These are phyloP conservation scores for Lagopus muta DNA, from an alignment of 2,113 vertebrate genomes.

Conservation along the genomic window DNA sequence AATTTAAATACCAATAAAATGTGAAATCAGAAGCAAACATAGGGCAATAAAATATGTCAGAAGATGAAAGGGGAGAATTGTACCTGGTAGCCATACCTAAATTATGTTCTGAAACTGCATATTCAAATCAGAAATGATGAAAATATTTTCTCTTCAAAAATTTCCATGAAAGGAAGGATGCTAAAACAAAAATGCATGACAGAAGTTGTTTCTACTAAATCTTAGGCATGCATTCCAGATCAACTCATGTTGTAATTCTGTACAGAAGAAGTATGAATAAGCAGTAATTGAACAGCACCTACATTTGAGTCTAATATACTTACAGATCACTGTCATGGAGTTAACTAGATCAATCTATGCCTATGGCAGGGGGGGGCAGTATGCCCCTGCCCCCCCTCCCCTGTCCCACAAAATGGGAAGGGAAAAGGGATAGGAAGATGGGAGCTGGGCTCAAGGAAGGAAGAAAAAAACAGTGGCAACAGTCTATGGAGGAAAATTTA, in stretches of 20 bases:
- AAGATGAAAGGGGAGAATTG: background rate
- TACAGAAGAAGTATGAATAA: background rate
- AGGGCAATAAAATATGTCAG: background rate
- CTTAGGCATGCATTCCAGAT: background rate
- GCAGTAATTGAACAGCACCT: background rate
- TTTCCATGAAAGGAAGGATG: background rate
- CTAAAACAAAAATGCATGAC: background rate
- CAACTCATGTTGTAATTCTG: background rate
- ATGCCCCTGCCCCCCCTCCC: too few relatives aligned
- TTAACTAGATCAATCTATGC: too few relatives aligned
- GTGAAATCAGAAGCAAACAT: background rate
- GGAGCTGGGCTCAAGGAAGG: too few relatives aligned
- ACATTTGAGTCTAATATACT: background rate
- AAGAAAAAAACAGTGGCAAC: too few relatives aligned
- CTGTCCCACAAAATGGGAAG: too few relatives aligned
- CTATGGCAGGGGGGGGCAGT: too few relatives aligned
- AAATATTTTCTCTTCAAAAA: background rate
- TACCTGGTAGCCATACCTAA: background rate
- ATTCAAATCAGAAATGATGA: background rate
- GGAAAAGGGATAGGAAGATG: too few relatives aligned
- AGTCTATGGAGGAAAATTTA: too few relatives aligned
- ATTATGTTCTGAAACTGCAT: background rate
- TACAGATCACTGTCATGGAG: background rate
- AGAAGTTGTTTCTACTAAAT: background rate
- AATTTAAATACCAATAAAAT: background rate